Base-by-base conservation (phyloP, 1,140 invertebrate genomes). In the Leptopilina clavipes region DNA sequence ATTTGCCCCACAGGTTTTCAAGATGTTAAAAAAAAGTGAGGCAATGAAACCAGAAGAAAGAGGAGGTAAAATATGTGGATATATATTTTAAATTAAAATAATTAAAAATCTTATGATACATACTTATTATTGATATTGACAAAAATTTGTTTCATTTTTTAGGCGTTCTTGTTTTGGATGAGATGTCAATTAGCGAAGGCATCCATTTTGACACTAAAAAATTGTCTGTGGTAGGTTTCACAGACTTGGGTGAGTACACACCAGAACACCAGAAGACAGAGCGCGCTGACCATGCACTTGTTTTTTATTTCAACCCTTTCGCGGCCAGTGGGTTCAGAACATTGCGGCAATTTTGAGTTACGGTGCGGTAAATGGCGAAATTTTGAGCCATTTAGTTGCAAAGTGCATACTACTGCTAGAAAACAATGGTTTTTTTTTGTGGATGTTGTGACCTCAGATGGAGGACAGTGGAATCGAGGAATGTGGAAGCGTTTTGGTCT, bases 401-500 rank as follows among this genome's bases (percentile, higher is more conserved):
- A 56, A 77, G 37, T 44, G 17, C n/a, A 77, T 78, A 11, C 22
- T 75, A 18, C 25, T 78, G 11, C n/a, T 78, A 10, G 70, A 72
- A 44, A 71, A 78, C 19, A 6, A 12, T 14, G 54, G 56, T 71
- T 72, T 76, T 72, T 76, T 56, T 59, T 40, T 70, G 77, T 78
- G 2, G 77, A 78, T 72, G 72, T 37, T 43, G 71, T 78, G 0
- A 40, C 37, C 37, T 8, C 37, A 8, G 37, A 40, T 40, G 37
- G 37, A 40, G 37, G 37, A 40, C 9, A 6, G 37, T 40, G 8
- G 37, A 40, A 78, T 48, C 12, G 74, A 17, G 44, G 37, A 1
- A 59, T 65, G 45, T 78, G 77, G 77, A 75, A 44, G 22, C 52
- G 37, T 5, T 75, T 75, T 70, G 77, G 77, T 9, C 54, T 76